Evolutionary conservation across 2,888 invertebrate species (phyloP), one percentile per base, ranked within the genome.

Genomic region (Calephelis perditalis): DNA sequence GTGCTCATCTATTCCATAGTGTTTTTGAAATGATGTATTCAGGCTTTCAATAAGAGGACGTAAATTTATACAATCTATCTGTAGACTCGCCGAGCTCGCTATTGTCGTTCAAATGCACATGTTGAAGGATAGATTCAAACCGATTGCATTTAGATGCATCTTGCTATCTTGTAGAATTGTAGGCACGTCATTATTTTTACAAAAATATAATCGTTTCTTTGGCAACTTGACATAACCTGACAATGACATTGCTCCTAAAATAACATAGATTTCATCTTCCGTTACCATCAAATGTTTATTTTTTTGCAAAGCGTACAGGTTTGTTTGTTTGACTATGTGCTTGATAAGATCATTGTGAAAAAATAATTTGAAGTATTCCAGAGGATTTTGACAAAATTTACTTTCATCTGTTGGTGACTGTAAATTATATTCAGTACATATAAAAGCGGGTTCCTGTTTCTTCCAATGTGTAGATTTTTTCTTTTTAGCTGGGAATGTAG

Each of bases 401-500:
- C 6, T 40, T 40, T 40, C 40, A 40, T 40, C 40, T 40, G 40
- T 7, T 40, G 40, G 40, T 65, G 65, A 55, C 55, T 65, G 65
- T 65, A 58, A 12, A 61, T 58, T 40, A 62, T 44, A 65, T 61
- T 61, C 61, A 54, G 63, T 59, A 40, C 61, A 63, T 52, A 56
- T 63, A 60, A 60, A 63, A 60, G 49, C 60, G 58, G 64, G 62
- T 64, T 60, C 55, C 35, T 64, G 52, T 62, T 64, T 64, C 62
- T 47, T 64, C 62, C 59, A 64, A 8, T 47, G 46, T 43, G 60
- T 64, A 59, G 64, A 40, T 59, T 59, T 64, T 64, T 62, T 62
- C 62, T 64, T 64, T 59, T 64, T 64, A 64, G 57, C 43, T 40
- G 62, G 61, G 43, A 59, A 60, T 61, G 63, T 61, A 63, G 63